A percentile compares a stretch with the other conserved stretches of the same genome.
phyloP scores from a whole-genome alignment of 2,888 invertebrate genomes.

The Clepsis dumicolana region DNA sequence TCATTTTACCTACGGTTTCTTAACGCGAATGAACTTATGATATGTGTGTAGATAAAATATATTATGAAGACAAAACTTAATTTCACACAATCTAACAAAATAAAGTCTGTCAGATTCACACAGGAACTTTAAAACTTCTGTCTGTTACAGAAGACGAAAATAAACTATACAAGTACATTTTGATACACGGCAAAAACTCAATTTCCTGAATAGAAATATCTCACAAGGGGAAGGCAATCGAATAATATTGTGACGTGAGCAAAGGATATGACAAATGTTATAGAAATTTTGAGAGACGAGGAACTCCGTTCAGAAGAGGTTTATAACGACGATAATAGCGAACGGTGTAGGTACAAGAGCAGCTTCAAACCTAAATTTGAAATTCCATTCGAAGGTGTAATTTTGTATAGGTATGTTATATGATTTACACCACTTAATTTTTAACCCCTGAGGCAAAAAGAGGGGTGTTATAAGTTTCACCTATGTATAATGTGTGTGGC shows the following conservation, averaged over 20 bases:
- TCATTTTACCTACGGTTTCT: too few relatives aligned
- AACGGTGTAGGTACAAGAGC: neutral
- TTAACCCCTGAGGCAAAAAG: too few relatives aligned
- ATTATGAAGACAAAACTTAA: neutral
- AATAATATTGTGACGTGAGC: constrained; percentile 69
- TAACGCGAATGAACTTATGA: too few relatives aligned
- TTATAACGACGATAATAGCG: constrained; percentile 20
- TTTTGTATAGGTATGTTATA: neutral
- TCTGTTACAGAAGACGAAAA: neutral
- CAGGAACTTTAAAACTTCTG: neutral
- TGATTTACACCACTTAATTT: too few relatives aligned
- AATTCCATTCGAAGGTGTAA: neutral
- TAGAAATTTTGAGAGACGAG: constrained; percentile 53
- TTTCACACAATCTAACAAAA: neutral
- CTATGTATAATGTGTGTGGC: too few relatives aligned
- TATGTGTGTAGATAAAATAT: too few relatives aligned
- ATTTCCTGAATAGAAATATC: constrained; percentile 56
- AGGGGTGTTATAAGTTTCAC: too few relatives aligned
- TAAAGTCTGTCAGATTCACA: neutral
- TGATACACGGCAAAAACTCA: constrained; percentile 55
- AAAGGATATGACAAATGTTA: constrained; percentile 62
- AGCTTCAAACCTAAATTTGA: neutral
- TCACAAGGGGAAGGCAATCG: constrained; percentile 60
- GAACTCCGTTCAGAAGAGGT: constrained; percentile 45
- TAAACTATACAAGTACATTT: constrained; percentile 25